Evolutionary conservation across 2,888 invertebrate species (phyloP), one percentile per base, ranked within the genome.

Genomic region (Drosophila nr. medialis): DNA sequence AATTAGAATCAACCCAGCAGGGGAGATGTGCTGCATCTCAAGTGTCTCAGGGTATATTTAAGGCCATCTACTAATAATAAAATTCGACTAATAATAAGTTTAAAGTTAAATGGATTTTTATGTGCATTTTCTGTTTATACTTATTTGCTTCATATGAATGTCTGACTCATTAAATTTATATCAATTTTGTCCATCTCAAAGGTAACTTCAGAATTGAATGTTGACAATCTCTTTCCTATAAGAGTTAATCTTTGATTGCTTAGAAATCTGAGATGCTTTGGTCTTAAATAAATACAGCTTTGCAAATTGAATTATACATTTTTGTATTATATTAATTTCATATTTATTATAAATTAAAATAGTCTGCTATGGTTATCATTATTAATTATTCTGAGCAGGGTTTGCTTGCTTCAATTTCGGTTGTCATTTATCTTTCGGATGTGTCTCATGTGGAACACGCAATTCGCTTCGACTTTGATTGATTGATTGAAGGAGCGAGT

Each of bases 391-490:
- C 18, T 27, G 27, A 34, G 38, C 48, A 15, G 30, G 27, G 56
- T 49, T 60, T 38, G 21, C 29, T 48, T 38, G 21, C 21, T 13
- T 29, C 21, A n/a, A 7, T 53, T 59, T 59, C 29, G 27, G 15
- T 11, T 59, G 61, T 73, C 61, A 76, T 78, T 72, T 61, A 73
- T 61, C 63, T 61, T 51, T 42, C 15, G 11, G 51, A 42, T 59
- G 36, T 15, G 42, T 40, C 38, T 62, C 64, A 61, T 50, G 36
- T 61, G 56, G 18, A 27, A 27, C 45, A 50, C 30, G 59, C 34
- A 51, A 48, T 29, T 38, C 55, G 55, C 24, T 48, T 51, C 48
- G 62, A 77, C 68, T 79, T 68, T 76, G 80, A 74, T 79, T 68
- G 79, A 78, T 78, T 64, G 80, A 60, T 79, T 50, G 45, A 45